These are phyloP conservation scores for Henricia sp. DNA, from an alignment of 53 echinoderm and acorn worm genomes.

Conservation along the genomic window DNA sequence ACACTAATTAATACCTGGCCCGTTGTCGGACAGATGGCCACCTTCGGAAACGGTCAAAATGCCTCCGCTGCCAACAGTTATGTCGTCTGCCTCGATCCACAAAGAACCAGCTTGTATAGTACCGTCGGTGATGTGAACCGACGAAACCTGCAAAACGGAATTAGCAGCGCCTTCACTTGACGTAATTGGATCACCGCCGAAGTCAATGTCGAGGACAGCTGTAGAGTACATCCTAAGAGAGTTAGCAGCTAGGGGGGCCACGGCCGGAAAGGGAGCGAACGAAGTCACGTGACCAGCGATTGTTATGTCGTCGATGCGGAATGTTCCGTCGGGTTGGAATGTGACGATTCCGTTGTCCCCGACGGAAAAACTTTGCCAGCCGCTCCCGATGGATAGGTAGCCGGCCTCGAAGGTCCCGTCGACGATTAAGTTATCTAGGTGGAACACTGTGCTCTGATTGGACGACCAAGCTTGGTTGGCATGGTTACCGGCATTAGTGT, in stretches of 20 bases:
- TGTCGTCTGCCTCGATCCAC: conserved; percentile 17
- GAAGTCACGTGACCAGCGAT: conserved; percentile 70
- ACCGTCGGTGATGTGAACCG: conserved; percentile 51
- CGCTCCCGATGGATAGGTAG: conserved; percentile 50
- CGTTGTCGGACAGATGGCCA: conserved; percentile 71
- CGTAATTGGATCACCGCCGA: conserved; percentile 37
- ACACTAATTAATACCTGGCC: conserved; percentile 81
- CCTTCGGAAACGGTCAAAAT: conserved; percentile 68
- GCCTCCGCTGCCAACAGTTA: conserved; percentile 59
- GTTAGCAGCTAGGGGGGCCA: conserved; percentile 49
- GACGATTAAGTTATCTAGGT: conserved; percentile 64
- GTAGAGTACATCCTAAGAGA: conserved; percentile 35
- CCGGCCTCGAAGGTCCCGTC: conserved; percentile 65
- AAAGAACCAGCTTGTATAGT: conserved; percentile 68
- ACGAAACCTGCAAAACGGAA: conserved; percentile 45
- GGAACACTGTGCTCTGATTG: conserved; percentile 51
- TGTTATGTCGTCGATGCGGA: conserved; percentile 48
- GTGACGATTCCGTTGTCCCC: conserved; percentile 46
- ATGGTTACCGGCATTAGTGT: conserved; percentile 33
- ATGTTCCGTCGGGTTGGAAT: conserved; percentile 67
- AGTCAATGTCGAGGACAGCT: conserved; percentile 67
- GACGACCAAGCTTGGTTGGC: conserved; percentile 64
- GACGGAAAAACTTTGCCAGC: conserved; percentile 58
- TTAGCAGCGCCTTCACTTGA: conserved; percentile 49
- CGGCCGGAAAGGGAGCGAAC: conserved; percentile 47